Conservation (phyloP, 2,888 invertebrate species). For the Strigamia maritima region DNA sequence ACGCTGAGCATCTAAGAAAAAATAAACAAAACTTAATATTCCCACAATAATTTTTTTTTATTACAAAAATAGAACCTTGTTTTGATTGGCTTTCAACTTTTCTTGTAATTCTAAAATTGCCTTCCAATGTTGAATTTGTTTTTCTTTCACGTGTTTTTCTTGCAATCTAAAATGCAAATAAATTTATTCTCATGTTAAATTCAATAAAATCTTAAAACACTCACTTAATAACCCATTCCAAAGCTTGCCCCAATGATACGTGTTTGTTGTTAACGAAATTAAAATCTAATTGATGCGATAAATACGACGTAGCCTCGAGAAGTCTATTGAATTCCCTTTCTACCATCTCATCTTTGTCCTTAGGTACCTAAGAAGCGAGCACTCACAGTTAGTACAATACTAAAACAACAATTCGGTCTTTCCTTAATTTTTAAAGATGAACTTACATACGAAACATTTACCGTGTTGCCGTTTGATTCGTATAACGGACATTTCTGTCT, state of each 20-base stretch:
- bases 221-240: slow-evolving; percentile 91
- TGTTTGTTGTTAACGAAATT: slow-evolving; percentile 80
- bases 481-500: slow-evolving; percentile 93
- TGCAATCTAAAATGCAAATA: slow-evolving; percentile 64
- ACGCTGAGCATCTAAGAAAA: slow-evolving; percentile 58
- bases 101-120: slow-evolving; percentile 83
- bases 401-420: too few relatives aligned
- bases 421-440: too few relatives aligned
- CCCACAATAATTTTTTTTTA: too few relatives aligned
- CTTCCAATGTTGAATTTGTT: slow-evolving; percentile 84
- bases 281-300: slow-evolving; percentile 93
- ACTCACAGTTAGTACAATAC: background rate
- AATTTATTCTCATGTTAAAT: background rate
- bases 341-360: slow-evolving; percentile 97
- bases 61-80: slow-evolving; percentile 56
- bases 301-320: slow-evolving; percentile 90
- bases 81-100: slow-evolving; percentile 73
- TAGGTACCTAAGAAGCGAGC: slow-evolving; percentile 64
- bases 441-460: too few relatives aligned
- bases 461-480: too few relatives aligned
- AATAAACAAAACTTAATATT: background rate
- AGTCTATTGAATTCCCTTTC: slow-evolving; percentile 95
- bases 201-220: slow-evolving; percentile 44
- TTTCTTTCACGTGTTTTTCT: slow-evolving; percentile 93
- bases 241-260: slow-evolving; percentile 89